Conservation (phyloP, 1,140 invertebrate genomes). For the Drosophila arawakana region DNA sequence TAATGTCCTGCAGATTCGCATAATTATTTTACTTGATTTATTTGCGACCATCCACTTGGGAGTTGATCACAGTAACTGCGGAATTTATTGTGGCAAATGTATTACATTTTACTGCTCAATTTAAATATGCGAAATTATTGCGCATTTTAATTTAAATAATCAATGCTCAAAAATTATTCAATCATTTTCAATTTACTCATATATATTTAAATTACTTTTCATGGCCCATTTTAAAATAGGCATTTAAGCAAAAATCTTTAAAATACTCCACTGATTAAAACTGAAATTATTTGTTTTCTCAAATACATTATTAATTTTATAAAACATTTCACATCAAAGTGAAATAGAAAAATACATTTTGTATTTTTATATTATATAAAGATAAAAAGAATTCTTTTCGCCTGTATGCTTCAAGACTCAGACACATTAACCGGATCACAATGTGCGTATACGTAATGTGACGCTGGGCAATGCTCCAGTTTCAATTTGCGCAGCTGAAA, state of each 20-base stretch:
- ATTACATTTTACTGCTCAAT: slow-evolving; percentile 6
- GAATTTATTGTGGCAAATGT: slow-evolving; percentile 29
- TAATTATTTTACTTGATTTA: slow-evolving; percentile 79
- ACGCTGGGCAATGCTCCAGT: slow-evolving; percentile 47
- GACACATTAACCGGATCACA: slow-evolving; percentile 28
- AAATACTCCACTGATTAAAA: too few species aligned
- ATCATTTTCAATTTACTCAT: not conserved
- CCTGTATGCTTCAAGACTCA: not conserved
- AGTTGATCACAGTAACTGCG: slow-evolving; percentile 2
- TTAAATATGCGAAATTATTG: slow-evolving; percentile 20
- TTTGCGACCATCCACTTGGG: slow-evolving; percentile 31
- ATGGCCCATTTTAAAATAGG: too few species aligned
- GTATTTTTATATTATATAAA: not conserved
- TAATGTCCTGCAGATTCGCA: slow-evolving; percentile 64
- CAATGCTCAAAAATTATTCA: slow-evolving; percentile 1
- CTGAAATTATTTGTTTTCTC: too few species aligned
- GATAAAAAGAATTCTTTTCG: not conserved
- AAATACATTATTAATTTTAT: too few species aligned
- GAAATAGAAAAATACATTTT: not conserved
- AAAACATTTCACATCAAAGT: not conserved
- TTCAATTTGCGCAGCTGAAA: slow-evolving; percentile 53
- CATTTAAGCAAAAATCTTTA: too few species aligned
- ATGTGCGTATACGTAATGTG: slow-evolving; percentile 52
- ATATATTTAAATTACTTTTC: too few species aligned
- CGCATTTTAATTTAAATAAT: not conserved